These are phyloP conservation scores for Ailuropoda melanoleuca DNA, from an alignment of 2,113 vertebrate species.

Conservation along the genomic window DNA sequence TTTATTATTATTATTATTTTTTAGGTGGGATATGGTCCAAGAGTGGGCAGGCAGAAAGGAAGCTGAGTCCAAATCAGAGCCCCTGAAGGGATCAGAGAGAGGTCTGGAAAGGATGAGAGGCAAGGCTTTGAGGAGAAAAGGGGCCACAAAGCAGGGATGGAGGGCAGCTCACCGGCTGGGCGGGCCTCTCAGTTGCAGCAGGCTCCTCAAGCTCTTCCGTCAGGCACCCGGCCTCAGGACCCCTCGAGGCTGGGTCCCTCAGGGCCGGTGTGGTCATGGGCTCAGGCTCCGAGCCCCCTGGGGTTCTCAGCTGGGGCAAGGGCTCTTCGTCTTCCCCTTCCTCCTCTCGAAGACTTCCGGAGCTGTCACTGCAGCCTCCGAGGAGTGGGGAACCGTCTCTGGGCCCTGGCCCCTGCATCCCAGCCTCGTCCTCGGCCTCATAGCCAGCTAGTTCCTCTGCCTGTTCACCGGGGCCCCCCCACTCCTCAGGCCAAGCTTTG, in stretches of 20 bases:
- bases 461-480: conserved; percentile 72
- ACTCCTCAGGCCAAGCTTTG: conserved; percentile 80
- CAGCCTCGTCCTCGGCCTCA: conserved; percentile 78
- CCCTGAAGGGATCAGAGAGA: background rate
- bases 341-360: conserved; percentile 81
- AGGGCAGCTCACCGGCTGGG: conserved; percentile 71
- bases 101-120: background rate
- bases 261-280: conserved; percentile 21
- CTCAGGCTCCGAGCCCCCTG: conserved; percentile 42
- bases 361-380: conserved; percentile 79
- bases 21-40: conserved; percentile 15
- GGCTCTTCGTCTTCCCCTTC: conserved; percentile 80
- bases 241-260: conserved; percentile 33
- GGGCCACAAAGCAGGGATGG: background rate
- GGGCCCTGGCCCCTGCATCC: conserved; percentile 69
- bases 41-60: conserved; percentile 16
- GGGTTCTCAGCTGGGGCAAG: conserved; percentile 36
- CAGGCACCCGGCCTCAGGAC: conserved; percentile 53
- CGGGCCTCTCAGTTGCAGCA: conserved; percentile 69
- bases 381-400: conserved; percentile 74
- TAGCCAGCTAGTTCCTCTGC: conserved; percentile 78
- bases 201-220: conserved; percentile 66
- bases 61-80: background rate
- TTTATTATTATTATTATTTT: background rate
- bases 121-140: background rate